Conservation (phyloP, 2,113 vertebrate genomes). For the Psilopsiagon aymara region DNA sequence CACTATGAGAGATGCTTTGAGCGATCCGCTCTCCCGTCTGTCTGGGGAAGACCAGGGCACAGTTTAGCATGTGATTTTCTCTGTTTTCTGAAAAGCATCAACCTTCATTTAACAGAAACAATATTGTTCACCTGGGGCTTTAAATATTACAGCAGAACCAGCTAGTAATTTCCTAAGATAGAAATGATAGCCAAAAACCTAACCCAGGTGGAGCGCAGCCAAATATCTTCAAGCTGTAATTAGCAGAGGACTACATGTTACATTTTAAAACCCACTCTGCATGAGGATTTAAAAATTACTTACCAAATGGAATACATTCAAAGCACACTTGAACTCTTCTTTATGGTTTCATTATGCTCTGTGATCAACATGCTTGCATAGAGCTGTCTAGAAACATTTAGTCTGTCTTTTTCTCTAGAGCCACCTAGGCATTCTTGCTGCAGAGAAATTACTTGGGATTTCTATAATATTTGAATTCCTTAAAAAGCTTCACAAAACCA, state of each 20-base stretch:
- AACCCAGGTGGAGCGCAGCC: not conserved
- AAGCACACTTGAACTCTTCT: not conserved
- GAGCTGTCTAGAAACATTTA: not conserved
- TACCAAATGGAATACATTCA: not conserved
- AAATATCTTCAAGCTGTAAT: constrained; percentile 17
- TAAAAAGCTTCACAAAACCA: not conserved
- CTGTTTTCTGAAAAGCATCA: not conserved
- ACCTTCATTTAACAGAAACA: not conserved
- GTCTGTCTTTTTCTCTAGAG: not conserved
- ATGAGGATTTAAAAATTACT: not conserved
- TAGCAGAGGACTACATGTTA: not conserved
- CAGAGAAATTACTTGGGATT: not conserved
- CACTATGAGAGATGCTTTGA: not conserved
- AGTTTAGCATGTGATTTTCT: not conserved
- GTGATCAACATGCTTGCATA: not conserved
- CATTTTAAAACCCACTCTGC: not conserved
- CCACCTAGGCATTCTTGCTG: not conserved
- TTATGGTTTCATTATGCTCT: not conserved
- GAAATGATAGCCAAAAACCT: not conserved
- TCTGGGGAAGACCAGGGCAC: not conserved
- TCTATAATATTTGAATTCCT: not conserved
- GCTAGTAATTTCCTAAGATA: not conserved
- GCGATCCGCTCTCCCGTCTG: not conserved
- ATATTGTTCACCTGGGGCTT: not conserved
- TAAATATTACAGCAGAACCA: not conserved